Evolutionary conservation across 2,888 invertebrate genomes (phyloP), one percentile per base, ranked within the genome.

Genomic region (Drosophila paramelanica): DNA sequence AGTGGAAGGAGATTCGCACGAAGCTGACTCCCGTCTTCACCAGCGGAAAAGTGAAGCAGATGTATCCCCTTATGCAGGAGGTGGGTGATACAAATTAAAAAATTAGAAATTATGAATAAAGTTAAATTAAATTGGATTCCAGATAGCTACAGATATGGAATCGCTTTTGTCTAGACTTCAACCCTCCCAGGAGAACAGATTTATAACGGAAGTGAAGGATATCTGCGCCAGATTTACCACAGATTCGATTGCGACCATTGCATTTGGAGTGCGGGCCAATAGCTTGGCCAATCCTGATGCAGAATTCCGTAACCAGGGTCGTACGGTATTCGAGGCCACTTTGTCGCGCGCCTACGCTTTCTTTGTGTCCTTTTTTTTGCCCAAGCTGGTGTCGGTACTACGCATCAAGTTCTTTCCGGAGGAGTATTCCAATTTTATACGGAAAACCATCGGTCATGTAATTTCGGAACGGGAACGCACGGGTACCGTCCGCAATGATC

Each of bases 1-100:
- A 89, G 0, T 93, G 94, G 93, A 93, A 91, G 64, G 72, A 89
- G 11, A 72, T 93, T 0, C 89, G 94, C 27, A 50, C 84, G 1
- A 93, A 93, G 66, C 58, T 94, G 4, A 91, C 93, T 0, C 93
- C 94, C 0, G 90, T 93, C 1, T 93, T 93, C 68, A 93, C 93
- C 1, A 91, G 90, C 52, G 92, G 91, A 4, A 92, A 92, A 56
- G 79, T 93, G 0, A 93, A 92, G 50, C 91, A 91, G 62, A 91
- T 92, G 91, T 92, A 92, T 84, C 80, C 86, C 1, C 73, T 92
- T 10, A 82, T 92, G 75, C 79, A 83, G 38, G 86, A 91, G 79
- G 91, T 92, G 65, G 57, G 70, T 62, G 6, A 10, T 5, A 36
- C 4, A 36, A 13, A 13, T 5, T 4, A 36, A 13, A 36, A 23